Conservation (phyloP, 2,888 invertebrate genomes). For the Drosophila picticornis region DNA sequence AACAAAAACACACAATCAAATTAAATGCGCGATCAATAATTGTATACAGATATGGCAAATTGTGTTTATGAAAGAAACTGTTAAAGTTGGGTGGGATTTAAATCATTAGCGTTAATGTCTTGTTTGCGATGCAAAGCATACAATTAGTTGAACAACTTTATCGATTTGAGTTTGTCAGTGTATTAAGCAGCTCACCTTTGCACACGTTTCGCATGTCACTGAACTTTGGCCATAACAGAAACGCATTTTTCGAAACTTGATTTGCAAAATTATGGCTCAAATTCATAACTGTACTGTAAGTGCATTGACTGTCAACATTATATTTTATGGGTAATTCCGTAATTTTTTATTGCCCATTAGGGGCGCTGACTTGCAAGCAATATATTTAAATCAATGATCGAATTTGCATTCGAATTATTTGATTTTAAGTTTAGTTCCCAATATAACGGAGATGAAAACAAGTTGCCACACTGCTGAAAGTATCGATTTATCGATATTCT, state of each 20-base stretch:
- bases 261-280: slow-evolving; percentile 52
- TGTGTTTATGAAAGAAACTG: background rate
- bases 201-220: slow-evolving; percentile 41
- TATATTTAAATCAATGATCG: background rate
- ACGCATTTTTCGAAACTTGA: slow-evolving; percentile 47
- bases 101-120: slow-evolving; percentile 24
- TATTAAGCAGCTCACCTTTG: slow-evolving; percentile 28
- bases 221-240: slow-evolving; percentile 40
- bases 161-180: slow-evolving; percentile 17
- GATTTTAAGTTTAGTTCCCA: slow-evolving; percentile 2
- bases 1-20: slow-evolving; percentile 38
- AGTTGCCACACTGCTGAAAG: slow-evolving; percentile 28
- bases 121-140: slow-evolving; percentile 32
- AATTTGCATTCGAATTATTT: slow-evolving; percentile 2
- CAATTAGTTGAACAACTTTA: slow-evolving; percentile 47
- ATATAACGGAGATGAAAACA: background rate
- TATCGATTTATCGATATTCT: slow-evolving; percentile 17
- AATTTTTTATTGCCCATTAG: slow-evolving; percentile 3
- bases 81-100: background rate
- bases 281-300: slow-evolving; percentile 31
- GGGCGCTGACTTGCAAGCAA: background rate
- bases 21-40: slow-evolving; percentile 15
- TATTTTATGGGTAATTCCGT: slow-evolving; percentile 13
- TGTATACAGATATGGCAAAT: slow-evolving; percentile 10
- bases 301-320: slow-evolving; percentile 23